A percentile compares a stretch with the other conserved stretches of the same genome.
Evolutionary conservation across 2,888 invertebrate species (phyloP).

Genomic region (Drosophila dives): DNA sequence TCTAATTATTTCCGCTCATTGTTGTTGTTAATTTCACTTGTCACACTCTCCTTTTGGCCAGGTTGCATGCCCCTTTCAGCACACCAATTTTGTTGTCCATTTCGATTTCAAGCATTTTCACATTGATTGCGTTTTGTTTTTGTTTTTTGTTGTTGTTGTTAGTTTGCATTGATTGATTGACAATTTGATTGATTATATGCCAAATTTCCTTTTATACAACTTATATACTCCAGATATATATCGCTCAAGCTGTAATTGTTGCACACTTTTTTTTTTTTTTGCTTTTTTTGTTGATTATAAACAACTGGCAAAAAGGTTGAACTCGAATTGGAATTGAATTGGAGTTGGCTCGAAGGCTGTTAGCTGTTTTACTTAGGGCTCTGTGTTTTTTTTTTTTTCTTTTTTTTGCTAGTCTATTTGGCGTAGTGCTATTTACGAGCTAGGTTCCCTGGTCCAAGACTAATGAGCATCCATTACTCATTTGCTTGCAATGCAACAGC

Average conservation of each 20-base stretch:
- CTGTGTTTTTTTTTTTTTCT: neutral
- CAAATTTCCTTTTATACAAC: conserved; percentile 52
- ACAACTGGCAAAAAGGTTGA: conserved; percentile 11
- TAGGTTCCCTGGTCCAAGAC: conserved; percentile 54
- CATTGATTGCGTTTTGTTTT: conserved; percentile 58
- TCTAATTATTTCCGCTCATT: conserved; percentile 68
- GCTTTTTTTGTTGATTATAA: conserved; percentile 26
- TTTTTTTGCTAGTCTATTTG: conserved; percentile 5
- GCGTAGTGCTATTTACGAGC: conserved; percentile 31
- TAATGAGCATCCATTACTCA: conserved; percentile 74
- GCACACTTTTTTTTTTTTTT: conserved; percentile 5
- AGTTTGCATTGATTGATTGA: conserved; percentile 73
- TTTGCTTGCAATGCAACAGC: conserved; percentile 27
- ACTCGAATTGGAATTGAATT: conserved; percentile 4
- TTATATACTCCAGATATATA: conserved; percentile 8
- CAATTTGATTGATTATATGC: conserved; percentile 78
- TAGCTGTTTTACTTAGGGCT: neutral
- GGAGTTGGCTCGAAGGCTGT: neutral
- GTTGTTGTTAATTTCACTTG: conserved; percentile 25
- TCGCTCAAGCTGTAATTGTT: conserved; percentile 43
- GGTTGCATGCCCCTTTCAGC: neutral
- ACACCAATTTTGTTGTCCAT: conserved; percentile 61
- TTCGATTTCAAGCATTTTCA: conserved; percentile 63
- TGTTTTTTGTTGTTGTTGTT: conserved; percentile 41
- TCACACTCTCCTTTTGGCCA: conserved; percentile 12